Percentiles rank a stretch among this genome's conserved stretches.
phyloP scores from a whole-genome alignment of 2,113 vertebrate species.

The Syngnathoides biaculeatus region DNA sequence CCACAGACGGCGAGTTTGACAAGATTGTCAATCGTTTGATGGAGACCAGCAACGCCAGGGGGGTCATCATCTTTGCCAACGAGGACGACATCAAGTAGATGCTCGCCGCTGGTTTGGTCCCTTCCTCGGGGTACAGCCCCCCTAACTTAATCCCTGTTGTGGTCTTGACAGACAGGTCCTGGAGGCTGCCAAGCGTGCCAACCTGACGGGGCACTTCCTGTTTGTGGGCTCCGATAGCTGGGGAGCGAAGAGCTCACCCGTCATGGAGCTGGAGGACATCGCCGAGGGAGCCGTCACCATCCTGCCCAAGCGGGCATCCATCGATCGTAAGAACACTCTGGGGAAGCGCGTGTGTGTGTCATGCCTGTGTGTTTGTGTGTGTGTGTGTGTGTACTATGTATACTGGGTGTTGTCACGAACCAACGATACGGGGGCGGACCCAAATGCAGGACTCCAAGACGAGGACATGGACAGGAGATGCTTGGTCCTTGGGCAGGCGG shows the following conservation, averaged over 20 bases:
- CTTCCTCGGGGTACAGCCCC: not conserved
- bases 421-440: too few species aligned
- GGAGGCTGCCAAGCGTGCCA: slow-evolving; percentile 77
- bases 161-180: slow-evolving; percentile 75
- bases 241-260: slow-evolving; percentile 85
- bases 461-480: too few species aligned
- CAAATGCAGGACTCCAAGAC: too few species aligned
- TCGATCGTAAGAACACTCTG: slow-evolving; percentile 68
- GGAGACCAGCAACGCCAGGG: slow-evolving; percentile 94
- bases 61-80: slow-evolving; percentile 94
- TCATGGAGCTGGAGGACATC: slow-evolving; percentile 80
- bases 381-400: too few species aligned
- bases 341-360: too few species aligned
- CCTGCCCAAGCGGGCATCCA: slow-evolving; percentile 82
- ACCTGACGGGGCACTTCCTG: slow-evolving; percentile 85
- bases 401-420: too few species aligned
- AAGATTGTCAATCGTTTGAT: slow-evolving; percentile 91
- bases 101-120: too few species aligned
- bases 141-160: not conserved
- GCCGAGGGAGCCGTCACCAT: slow-evolving; percentile 85
- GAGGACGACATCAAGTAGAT: slow-evolving; percentile 95
- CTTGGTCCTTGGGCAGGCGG: too few species aligned
- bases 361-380: too few species aligned
- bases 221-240: slow-evolving; percentile 93
- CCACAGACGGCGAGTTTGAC: slow-evolving; percentile 89